Percentiles rank a stretch among this genome's conserved stretches.
phyloP scores from a whole-genome alignment of 2,888 invertebrate species.

The Metalampra italica region DNA sequence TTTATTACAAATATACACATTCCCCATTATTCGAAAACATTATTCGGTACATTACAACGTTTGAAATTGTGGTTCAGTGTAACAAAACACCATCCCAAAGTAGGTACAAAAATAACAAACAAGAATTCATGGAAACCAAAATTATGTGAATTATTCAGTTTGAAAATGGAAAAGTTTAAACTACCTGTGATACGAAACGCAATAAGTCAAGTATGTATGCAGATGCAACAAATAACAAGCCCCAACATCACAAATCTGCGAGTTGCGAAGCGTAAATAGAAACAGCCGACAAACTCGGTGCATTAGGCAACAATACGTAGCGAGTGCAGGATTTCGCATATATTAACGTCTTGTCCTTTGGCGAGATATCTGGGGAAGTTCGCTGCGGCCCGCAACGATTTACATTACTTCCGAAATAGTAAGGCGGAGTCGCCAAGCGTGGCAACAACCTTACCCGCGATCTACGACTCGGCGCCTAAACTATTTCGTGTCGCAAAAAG shows the following conservation, averaged over 20 bases:
- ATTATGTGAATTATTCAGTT: not conserved
- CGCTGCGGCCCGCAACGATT: slow-evolving; percentile 63
- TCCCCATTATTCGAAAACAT: no score
- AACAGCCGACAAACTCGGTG: slow-evolving; percentile 57
- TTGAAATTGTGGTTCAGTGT: no score
- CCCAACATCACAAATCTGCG: slow-evolving; percentile 35
- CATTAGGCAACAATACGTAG: slow-evolving; percentile 71
- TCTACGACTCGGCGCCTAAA: slow-evolving; percentile 20
- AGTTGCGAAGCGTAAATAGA: slow-evolving; percentile 55
- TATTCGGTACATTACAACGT: no score
- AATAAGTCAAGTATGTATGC: slow-evolving; percentile 8
- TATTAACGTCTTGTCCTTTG: slow-evolving; percentile 76
- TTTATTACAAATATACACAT: no score
- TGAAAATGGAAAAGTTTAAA: slow-evolving; percentile 1
- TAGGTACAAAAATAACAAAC: no score
- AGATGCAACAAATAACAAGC: slow-evolving; percentile 23
- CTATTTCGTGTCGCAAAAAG: slow-evolving; percentile 31
- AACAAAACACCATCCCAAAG: no score
- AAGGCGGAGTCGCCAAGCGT: slow-evolving; percentile 50
- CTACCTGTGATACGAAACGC: slow-evolving; percentile 9
- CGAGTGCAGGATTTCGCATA: slow-evolving; percentile 68
- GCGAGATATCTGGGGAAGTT: slow-evolving; percentile 71
- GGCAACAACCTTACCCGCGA: slow-evolving; percentile 16
- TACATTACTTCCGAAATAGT: slow-evolving; percentile 73
- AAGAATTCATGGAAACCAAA: not conserved